Conservation (phyloP, 2,113 vertebrate genomes). For the Lathamus discolor region DNA sequence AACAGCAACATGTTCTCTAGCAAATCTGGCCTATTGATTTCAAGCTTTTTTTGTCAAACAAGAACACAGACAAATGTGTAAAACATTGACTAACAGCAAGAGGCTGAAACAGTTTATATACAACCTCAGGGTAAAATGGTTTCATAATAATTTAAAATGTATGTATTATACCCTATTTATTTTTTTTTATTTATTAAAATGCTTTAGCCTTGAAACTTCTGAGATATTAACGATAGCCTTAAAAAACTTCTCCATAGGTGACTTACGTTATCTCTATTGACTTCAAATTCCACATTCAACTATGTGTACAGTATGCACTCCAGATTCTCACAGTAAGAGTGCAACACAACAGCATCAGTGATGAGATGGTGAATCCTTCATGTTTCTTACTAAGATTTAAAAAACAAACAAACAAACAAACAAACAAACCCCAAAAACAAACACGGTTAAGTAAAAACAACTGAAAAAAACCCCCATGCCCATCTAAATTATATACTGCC, state of each 20-base stretch:
- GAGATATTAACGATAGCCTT: neutral
- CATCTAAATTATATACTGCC: neutral
- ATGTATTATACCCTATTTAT: neutral
- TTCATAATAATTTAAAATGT: neutral
- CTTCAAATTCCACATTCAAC: neutral
- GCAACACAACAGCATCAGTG: neutral
- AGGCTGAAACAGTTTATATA: neutral
- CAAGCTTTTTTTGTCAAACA: slow-evolving; percentile 41
- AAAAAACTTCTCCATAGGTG: neutral
- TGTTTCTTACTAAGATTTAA: neutral
- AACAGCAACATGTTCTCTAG: neutral
- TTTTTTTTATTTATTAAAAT: neutral
- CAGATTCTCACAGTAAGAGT: neutral
- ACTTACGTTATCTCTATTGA: neutral
- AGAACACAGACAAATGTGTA: neutral
- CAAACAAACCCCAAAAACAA: neutral
- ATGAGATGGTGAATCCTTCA: neutral
- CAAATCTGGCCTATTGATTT: slow-evolving; percentile 49
- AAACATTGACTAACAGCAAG: slow-evolving; percentile 33
- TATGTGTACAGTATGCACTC: neutral
- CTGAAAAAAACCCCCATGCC: neutral
- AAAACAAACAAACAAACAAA: neutral
- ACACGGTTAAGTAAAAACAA: neutral
- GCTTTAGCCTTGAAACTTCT: neutral
- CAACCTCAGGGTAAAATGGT: neutral